A percentile compares a stretch with the other conserved stretches of the same genome.
Conservation (phyloP, 2,888 invertebrate genomes). For the Hirudinaria manillensis region DNA sequence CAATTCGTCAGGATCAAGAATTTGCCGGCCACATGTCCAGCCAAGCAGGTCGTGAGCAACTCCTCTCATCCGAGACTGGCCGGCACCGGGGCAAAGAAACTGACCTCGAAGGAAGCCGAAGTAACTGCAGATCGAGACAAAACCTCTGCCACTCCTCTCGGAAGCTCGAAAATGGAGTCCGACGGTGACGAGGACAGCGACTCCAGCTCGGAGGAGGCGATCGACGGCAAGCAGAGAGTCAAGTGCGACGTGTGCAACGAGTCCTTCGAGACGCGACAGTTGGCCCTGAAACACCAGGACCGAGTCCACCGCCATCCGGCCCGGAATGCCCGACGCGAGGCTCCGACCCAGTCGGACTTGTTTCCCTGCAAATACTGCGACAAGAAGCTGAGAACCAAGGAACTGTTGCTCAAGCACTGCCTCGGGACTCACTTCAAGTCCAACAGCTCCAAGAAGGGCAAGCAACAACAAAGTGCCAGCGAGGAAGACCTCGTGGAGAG, state of each 20-base stretch:
- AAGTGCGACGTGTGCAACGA: slow-evolving; percentile 29
- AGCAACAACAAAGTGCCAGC: not conserved
- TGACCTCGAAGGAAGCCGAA: not conserved
- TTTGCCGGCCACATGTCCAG: not conserved
- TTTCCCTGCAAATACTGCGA: slow-evolving; percentile 26
- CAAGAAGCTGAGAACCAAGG: slow-evolving; percentile 27
- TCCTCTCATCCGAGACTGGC: slow-evolving; percentile 3
- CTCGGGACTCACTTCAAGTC: slow-evolving; percentile 25
- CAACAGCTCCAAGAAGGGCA: slow-evolving; percentile 5
- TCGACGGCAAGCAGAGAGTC: slow-evolving; percentile 19
- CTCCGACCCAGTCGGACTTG: not conserved
- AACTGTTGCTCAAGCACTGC: slow-evolving; percentile 26
- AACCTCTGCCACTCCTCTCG: not conserved
- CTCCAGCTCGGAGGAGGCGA: not conserved
- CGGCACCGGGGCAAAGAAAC: not conserved
- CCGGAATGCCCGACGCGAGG: not conserved
- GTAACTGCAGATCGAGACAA: not conserved
- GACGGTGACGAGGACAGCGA: slow-evolving; percentile 17
- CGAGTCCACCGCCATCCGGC: slow-evolving; percentile 14
- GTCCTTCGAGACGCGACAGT: slow-evolving; percentile 22
- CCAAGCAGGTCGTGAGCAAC: slow-evolving; percentile 1
- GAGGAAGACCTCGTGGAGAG: slow-evolving; percentile 10
- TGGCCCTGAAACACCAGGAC: slow-evolving; percentile 21
- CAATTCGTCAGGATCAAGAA: slow-evolving; percentile 17
- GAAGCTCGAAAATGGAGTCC: not conserved